Evolutionary conservation across 1,140 invertebrate species (phyloP).

Genomic region (Brachionus calyciflorus): DNA sequence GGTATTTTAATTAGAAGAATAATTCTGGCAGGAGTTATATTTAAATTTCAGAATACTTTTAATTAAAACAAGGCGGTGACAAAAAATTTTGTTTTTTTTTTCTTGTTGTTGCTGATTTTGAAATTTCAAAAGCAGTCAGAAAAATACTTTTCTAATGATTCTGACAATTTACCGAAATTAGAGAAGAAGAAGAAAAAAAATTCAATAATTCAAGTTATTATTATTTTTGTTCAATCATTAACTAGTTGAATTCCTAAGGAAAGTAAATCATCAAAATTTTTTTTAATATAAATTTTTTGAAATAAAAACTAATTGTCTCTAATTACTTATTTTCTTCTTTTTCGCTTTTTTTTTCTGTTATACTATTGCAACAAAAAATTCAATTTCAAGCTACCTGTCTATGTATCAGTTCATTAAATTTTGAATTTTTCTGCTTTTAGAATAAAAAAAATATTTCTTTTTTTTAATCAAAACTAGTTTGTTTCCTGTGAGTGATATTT

Average conservation of each 20-base stretch:
- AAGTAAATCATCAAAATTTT: slow-evolving; percentile 15
- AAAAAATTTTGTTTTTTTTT: neutral
- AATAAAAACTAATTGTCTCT: slow-evolving; percentile 5
- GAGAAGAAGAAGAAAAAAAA: neutral
- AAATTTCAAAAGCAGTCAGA: slow-evolving; percentile 9
- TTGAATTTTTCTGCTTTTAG: neutral
- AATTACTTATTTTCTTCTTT: neutral
- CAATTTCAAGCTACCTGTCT: slow-evolving; percentile 20
- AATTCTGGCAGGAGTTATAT: slow-evolving; percentile 12
- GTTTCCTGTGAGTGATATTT: neutral
- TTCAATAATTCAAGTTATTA: slow-evolving; percentile 21
- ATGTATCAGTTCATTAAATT: slow-evolving; percentile 27
- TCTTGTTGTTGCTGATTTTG: neutral
- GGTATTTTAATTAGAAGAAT: slow-evolving; percentile 35
- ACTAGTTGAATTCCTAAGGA: slow-evolving; percentile 41
- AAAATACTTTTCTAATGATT: neutral
- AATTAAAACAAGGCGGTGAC: no score
- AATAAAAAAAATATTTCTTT: neutral
- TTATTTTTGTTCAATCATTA: neutral
- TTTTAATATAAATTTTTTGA: neutral
- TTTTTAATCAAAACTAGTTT: neutral
- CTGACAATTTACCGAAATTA: slow-evolving; percentile 4
- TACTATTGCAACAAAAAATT: neutral
- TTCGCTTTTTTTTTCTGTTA: neutral
- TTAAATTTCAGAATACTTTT: no score